These are phyloP conservation scores for Cuculus canorus DNA, from an alignment of 2,797 vertebrate genomes.

Conservation along the genomic window DNA sequence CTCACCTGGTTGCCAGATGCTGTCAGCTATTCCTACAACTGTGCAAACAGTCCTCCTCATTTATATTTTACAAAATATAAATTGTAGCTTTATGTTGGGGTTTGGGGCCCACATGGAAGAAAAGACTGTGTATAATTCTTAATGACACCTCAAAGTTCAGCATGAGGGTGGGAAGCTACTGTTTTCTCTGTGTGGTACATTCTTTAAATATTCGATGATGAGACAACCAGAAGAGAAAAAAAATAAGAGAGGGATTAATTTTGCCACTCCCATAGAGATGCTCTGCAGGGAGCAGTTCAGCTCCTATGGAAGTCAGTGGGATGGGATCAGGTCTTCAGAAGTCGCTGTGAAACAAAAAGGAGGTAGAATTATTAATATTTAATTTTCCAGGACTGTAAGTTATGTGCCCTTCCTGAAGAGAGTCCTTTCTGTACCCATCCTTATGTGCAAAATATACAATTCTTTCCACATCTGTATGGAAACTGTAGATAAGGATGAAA, in stretches of 20 bases:
- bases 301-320: not conserved
- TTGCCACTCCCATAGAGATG: not conserved
- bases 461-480: not conserved
- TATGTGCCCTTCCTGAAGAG: not conserved
- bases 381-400: not conserved
- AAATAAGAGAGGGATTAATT: not conserved
- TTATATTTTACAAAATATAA: conserved; percentile 6
- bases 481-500: not conserved
- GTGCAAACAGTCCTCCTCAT: not conserved
- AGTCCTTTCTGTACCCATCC: not conserved
- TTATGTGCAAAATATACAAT: not conserved
- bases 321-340: not conserved
- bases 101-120: not conserved
- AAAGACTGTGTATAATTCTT: not conserved
- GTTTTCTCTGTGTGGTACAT: not conserved
- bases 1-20: conserved; percentile 47
- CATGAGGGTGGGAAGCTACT: not conserved
- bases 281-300: not conserved
- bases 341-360: not conserved
- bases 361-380: not conserved
- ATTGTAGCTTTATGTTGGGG: not conserved
- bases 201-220: not conserved
- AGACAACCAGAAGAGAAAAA: not conserved
- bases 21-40: not conserved
- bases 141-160: conserved; percentile 1